phyloP scores from a whole-genome alignment of 1,140 invertebrate genomes.

The Catajapyx aquilonaris region DNA sequence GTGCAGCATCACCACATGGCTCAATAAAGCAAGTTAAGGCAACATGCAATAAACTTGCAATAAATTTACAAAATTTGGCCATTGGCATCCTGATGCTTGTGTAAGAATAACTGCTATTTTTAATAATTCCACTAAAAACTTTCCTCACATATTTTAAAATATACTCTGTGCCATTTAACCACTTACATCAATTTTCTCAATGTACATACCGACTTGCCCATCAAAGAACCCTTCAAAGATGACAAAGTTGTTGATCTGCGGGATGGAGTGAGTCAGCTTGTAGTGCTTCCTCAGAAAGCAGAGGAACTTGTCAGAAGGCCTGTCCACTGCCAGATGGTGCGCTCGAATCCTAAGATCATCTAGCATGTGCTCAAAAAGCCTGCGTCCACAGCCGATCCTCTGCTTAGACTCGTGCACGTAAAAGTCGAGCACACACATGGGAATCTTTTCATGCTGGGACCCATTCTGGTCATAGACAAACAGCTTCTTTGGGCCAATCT shows the following conservation, averaged over 20 bases:
- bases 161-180: too few species aligned
- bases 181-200: too few species aligned
- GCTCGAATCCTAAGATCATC: too few species aligned
- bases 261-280: constrained; percentile 39
- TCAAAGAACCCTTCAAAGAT: constrained; percentile 65
- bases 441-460: constrained; percentile 42
- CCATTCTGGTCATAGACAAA: constrained; percentile 55
- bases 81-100: too few species aligned
- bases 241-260: constrained; percentile 75
- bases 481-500: constrained; percentile 62
- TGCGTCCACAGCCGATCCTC: constrained; percentile 49
- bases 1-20: too few species aligned
- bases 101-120: too few species aligned
- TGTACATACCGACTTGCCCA: constrained; percentile 19
- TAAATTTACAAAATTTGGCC: too few species aligned
- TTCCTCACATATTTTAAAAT: too few species aligned
- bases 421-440: constrained; percentile 68
- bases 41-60: too few species aligned
- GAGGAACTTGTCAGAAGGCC: constrained; percentile 69
- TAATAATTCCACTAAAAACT: too few species aligned
- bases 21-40: too few species aligned
- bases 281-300: constrained; percentile 71
- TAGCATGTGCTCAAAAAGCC: constrained; percentile 60
- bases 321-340: constrained; percentile 66
- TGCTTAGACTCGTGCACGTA: constrained; percentile 62